phyloP scores from a whole-genome alignment of 1,140 invertebrate species.

The Eufriesea mexicana region DNA sequence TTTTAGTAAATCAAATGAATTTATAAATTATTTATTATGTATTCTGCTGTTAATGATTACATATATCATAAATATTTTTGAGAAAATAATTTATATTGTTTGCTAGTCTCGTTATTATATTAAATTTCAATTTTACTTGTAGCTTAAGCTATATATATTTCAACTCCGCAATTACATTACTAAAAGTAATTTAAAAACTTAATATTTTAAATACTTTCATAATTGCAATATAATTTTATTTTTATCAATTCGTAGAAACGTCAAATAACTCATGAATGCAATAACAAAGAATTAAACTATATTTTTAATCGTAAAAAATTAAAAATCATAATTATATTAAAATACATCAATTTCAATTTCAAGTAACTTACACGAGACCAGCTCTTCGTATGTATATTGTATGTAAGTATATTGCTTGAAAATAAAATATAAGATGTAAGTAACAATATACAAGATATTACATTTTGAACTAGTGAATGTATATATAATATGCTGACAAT shows the following conservation, averaged over 20 bases:
- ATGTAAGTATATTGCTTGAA: conserved; percentile 30
- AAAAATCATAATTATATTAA: conserved; percentile 36
- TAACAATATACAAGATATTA: conserved; percentile 52
- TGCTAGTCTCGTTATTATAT: conserved; percentile 26
- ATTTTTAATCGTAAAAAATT: conserved; percentile 32
- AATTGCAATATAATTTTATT: neutral
- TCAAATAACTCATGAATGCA: conserved; percentile 1
- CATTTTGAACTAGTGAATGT: conserved; percentile 43
- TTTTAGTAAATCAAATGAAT: neutral
- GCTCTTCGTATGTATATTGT: conserved; percentile 46
- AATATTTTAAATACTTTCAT: neutral
- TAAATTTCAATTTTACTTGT: conserved; percentile 20
- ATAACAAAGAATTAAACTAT: conserved; percentile 15
- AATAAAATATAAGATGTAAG: conserved; percentile 25
- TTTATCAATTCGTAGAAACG: neutral
- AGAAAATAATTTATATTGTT: conserved; percentile 1
- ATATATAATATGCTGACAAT: conserved; percentile 27
- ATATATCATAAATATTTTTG: conserved; percentile 2
- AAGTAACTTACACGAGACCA: conserved; percentile 34
- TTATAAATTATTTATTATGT: conserved; percentile 23
- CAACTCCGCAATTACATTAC: neutral
- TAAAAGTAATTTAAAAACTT: neutral
- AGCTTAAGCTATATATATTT: neutral
- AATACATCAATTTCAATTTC: conserved; percentile 32
- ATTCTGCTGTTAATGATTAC: neutral